These are phyloP conservation scores for Drosophila kambysellisi DNA, from an alignment of 2,888 invertebrate species.

Conservation along the genomic window DNA sequence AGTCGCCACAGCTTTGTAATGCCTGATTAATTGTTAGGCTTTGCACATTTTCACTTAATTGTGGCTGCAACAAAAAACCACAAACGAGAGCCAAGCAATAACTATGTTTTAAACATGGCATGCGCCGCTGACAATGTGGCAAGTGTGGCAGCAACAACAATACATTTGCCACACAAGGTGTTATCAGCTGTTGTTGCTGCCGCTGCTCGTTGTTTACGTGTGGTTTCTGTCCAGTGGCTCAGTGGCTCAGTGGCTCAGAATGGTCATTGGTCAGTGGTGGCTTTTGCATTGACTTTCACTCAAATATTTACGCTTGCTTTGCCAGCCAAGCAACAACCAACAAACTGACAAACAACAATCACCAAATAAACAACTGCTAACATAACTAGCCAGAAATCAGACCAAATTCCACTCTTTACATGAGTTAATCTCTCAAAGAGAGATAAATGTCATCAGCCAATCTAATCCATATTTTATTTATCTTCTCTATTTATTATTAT, in stretches of 20 bases:
- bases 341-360: background rate
- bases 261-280: slow-evolving; percentile 18
- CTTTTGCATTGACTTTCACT: slow-evolving; percentile 65
- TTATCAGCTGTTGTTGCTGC: slow-evolving; percentile 40
- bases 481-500: background rate
- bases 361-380: slow-evolving; percentile 38
- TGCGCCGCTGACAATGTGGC: slow-evolving; percentile 37
- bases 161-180: slow-evolving; percentile 49
- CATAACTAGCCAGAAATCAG: slow-evolving; percentile 63
- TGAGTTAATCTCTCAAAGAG: slow-evolving; percentile 5
- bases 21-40: slow-evolving; percentile 32
- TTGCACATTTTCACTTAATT: slow-evolving; percentile 63
- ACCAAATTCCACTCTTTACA: slow-evolving; percentile 43
- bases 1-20: slow-evolving; percentile 6
- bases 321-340: background rate
- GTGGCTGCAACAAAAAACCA: slow-evolving; percentile 38
- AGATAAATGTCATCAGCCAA: background rate
- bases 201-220: slow-evolving; percentile 2
- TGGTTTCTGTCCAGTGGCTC: slow-evolving; percentile 28
- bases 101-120: slow-evolving; percentile 35
- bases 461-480: no score
- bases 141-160: slow-evolving; percentile 32
- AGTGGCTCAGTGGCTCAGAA: slow-evolving; percentile 25
- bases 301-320: slow-evolving; percentile 67
- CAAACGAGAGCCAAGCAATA: slow-evolving; percentile 11